Evolutionary conservation across 2,113 vertebrate species (phyloP), one percentile per base, ranked within the genome.

Genomic region (Spheniscus mendiculus): DNA sequence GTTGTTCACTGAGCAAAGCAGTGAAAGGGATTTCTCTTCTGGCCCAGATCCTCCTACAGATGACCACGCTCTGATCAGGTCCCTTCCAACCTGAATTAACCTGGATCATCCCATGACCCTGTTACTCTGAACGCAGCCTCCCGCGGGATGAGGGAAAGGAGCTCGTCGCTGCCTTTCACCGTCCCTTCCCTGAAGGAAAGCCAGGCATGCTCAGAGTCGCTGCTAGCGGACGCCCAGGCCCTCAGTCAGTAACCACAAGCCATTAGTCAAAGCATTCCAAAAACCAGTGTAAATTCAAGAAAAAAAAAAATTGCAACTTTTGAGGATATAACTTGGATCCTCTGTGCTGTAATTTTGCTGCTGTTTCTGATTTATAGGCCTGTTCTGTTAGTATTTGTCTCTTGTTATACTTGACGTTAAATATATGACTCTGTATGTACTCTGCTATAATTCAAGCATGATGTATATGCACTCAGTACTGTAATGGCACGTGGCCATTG

Each of bases 371-470:
- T 71, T 90, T 80, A 47, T 29, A 79, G 71, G 81, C 83, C 94
- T 92, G 70, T 93, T 93, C 83, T 84, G 79, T 92, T 69, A 12
- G 61, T 73, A 47, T 83, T 87, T 38, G 76, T 89, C 86, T 94
- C 76, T 86, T 20, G 47, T 83, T 91, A 36, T 21, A 59, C 77
- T 79, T 40, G 80, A 6, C 71, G 85, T 93, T 80, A 17, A 44
- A 47, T 52, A 34, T 62, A 36, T 50, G 65, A 26, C 22, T 26
- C 91, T 73, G 42, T 89, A 12, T 29, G 80, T 93, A 40, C 93
- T 87, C 79, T 70, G 91, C 84, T 94, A 49, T 47, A 32, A 65
- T 7, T 89, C 71, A 34, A 95, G 97, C 97, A 97, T 96, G 97
- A 91, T 87, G 88, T 89, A 93, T 84, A 83, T 92, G 95, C 92